Conservation (phyloP, 64 coral and sea anemone genomes). For the Cladopsammia gracilis region DNA sequence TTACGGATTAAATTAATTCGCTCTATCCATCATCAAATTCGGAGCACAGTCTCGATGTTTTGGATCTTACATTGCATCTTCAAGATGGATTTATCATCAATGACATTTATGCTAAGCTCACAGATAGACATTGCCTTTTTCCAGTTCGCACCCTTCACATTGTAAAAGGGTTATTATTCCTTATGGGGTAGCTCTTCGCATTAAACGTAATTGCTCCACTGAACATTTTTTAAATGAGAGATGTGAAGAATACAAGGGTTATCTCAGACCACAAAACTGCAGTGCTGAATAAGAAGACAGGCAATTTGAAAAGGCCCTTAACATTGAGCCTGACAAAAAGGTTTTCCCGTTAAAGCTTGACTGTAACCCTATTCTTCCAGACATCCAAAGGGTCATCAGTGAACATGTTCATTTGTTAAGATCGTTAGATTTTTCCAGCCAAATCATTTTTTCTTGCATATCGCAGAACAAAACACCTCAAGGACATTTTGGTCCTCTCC, state of each 20-base stretch:
- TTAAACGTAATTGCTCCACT: constrained; percentile 39
- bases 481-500: no score
- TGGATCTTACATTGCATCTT: constrained; percentile 36
- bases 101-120: constrained; percentile 38
- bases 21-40: no score
- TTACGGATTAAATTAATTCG: no score
- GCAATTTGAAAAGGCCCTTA: constrained; percentile 23
- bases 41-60: background rate
- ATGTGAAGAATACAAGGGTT: constrained; percentile 32
- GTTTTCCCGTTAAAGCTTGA: no score
- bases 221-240: background rate
- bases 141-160: constrained; percentile 28
- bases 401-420: no score
- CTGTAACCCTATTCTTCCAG: no score
- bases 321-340: no score
- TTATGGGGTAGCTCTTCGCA: background rate
- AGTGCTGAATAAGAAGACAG: constrained; percentile 17
- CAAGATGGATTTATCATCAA: constrained; percentile 13
- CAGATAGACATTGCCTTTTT: constrained; percentile 41
- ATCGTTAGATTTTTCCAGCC: no score
- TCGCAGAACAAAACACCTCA: no score
- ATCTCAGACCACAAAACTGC: constrained; percentile 20
- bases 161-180: constrained; percentile 10
- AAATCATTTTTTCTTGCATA: no score
- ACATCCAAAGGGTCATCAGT: no score